Evolutionary conservation across 2,797 vertebrate genomes (phyloP).

Genomic region (Galago senegalensis): DNA sequence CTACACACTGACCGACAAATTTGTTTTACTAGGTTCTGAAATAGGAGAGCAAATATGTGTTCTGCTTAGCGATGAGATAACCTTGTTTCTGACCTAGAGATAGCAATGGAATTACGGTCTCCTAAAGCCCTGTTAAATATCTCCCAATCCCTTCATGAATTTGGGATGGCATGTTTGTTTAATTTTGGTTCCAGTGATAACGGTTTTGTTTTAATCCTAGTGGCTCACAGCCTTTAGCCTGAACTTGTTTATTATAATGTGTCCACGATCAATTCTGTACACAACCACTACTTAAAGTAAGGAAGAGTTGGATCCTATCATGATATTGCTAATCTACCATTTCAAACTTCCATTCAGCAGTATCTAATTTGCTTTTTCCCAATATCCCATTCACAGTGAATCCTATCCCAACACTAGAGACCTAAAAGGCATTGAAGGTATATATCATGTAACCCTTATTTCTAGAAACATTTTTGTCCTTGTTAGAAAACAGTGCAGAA

Average conservation of each 20-base stretch:
- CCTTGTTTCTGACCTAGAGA: slow-evolving; percentile 31
- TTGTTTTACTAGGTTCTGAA: slow-evolving; percentile 30
- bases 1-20: background rate
- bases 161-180: background rate
- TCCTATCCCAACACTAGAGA: background rate
- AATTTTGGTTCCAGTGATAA: slow-evolving; percentile 19
- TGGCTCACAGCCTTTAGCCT: background rate
- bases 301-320: background rate
- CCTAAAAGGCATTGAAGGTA: background rate
- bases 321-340: background rate
- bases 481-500: background rate
- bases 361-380: background rate
- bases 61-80: slow-evolving; percentile 14
- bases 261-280: background rate
- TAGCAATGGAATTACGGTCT: background rate
- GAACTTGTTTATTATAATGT: background rate
- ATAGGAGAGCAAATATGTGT: slow-evolving; percentile 30
- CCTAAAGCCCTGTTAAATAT: slow-evolving; percentile 19
- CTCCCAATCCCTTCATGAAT: background rate
- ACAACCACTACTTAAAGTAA: background rate
- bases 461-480: slow-evolving; percentile 38
- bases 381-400: background rate
- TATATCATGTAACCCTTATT: background rate
- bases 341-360: background rate
- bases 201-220: background rate